Percentiles rank a stretch among this genome's conserved stretches.
phyloP scores from a whole-genome alignment of 2,113 vertebrate species.

The Gasterosteus nipponicus region DNA sequence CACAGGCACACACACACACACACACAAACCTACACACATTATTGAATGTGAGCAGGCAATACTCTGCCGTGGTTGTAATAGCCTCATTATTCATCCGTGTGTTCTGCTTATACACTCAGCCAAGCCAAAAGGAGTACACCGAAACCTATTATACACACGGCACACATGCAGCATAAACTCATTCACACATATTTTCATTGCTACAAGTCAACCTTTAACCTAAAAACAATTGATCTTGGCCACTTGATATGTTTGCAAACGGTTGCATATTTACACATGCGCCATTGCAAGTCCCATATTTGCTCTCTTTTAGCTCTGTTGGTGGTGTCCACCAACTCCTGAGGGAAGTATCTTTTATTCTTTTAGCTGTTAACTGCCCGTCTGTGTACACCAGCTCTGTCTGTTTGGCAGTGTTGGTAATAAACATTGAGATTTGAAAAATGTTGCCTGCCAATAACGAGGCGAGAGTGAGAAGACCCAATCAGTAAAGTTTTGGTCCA shows the following conservation, averaged over 20 bases:
- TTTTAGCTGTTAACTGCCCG: neutral
- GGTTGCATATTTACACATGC: neutral
- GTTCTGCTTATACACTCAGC: conserved; percentile 58
- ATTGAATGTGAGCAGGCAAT: conserved; percentile 67
- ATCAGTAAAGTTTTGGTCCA: neutral
- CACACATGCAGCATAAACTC: neutral
- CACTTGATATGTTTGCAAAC: neutral
- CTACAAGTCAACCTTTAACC: neutral
- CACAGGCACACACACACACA: conserved; percentile 32
- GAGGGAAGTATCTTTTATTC: neutral
- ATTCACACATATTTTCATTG: neutral
- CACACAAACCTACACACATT: conserved; percentile 20
- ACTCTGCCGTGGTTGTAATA: conserved; percentile 69
- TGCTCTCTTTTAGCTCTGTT: neutral
- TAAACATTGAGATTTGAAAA: neutral
- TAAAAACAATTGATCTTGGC: neutral
- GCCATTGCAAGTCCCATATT: neutral
- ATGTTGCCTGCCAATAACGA: neutral
- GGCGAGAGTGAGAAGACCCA: neutral
- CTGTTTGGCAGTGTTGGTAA: neutral
- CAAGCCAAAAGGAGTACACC: conserved; percentile 55
- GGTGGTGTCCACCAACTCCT: neutral
- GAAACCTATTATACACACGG: conserved; percentile 49
- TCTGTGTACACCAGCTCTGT: neutral
- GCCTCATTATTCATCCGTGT: conserved; percentile 74